Evolutionary conservation across 2,888 invertebrate genomes (phyloP), one percentile per base, ranked within the genome.

Genomic region (Caenorhabditis parvicauda): DNA sequence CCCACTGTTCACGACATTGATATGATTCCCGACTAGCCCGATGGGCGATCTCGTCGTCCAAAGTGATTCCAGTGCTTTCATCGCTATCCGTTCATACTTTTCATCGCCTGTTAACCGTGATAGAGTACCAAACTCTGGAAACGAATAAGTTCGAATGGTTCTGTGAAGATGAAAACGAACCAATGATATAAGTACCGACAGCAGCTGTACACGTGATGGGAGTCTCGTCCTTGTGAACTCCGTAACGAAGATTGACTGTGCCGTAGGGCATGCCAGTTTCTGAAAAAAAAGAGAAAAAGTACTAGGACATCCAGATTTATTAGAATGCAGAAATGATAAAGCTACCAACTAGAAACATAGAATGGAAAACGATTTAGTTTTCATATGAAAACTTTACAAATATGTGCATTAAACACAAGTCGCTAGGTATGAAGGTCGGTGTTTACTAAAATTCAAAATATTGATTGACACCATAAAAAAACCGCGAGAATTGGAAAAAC

Each of bases 151-250:
- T 32, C 29, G 5, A 17, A 21, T 9, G 32, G 22, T 5, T 28
- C 21, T n/a, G 39, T 17, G 25, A 17, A 6, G 41, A 19, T n/a
- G n/a, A n/a, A 38, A 14, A 32, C 43, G 14, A 28, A 65, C 68
- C 98, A 17, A 99, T 85, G 37, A 98, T 87, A 82, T 91, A 96
- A 2, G 98, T 98, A 0, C 95, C 95, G 38, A 96, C 91, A 1
- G 96, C 94, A 14, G 98, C 98, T 0, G 96, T 95, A 81, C 96
- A 96, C 0, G 96, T 98, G 0, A 98, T 87, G 35, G 92, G 89
- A 0, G 98, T 98, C 84, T 99, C 98, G 7, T 90, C 58, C 47
- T 60, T 67, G 0, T 96, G 96, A 0, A 98, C 91, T 1, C 96
- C 96, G 79, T 90, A 86, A 50, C 88, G 86, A 32, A 98, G 84